Base-by-base conservation (phyloP, 2,888 invertebrate species). In the Cheilosia vernalis region DNA sequence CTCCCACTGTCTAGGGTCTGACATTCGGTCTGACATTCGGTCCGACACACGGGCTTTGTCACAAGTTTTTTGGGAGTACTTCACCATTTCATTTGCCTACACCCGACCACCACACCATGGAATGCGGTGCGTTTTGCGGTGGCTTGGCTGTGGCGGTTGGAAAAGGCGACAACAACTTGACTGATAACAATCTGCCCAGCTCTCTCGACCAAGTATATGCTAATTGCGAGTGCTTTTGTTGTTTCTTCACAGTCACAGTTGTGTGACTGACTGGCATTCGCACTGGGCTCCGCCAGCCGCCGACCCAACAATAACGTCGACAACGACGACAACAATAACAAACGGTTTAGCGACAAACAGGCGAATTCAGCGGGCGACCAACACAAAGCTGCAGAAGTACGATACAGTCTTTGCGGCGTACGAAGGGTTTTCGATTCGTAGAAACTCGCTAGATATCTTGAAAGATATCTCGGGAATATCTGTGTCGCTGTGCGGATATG, bases 91-190 rank as follows among this genome's bases (percentile, higher is more conserved):
- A 24, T 44, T 4, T 33, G 21, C 4, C 3, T 21, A 17, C 21
- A 24, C 40, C 33, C 55, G 30, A 15, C 44, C 44, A 24, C 56
- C 10, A 44, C 24, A 55, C 55, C n/a, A 24, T 56, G 79, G 74
- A 80, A 80, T 84, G 80, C 56, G 69, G 63, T 72, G 60, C 58
- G 53, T 61, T 47, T 13, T 13, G 70, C 21, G 79, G 79, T 74
- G 53, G 51, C 56, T 56, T 27, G 51, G 13, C 51, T 30, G 30
- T 33, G 70, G 47, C 51, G 60, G 60, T 73, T 19, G 9, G 53
- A 79, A 87, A 87, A 85, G 87, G 87, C 87, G 85, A 83, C 87
- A 85, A 87, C 69, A 80, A 87, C 61, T 73, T 74, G 47, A 51
- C 66, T 80, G 87, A 87, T 87, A 87, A 87, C 67, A 70, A 87